phyloP scores from a whole-genome alignment of 2,797 vertebrate genomes.

The Sebastes minor region DNA sequence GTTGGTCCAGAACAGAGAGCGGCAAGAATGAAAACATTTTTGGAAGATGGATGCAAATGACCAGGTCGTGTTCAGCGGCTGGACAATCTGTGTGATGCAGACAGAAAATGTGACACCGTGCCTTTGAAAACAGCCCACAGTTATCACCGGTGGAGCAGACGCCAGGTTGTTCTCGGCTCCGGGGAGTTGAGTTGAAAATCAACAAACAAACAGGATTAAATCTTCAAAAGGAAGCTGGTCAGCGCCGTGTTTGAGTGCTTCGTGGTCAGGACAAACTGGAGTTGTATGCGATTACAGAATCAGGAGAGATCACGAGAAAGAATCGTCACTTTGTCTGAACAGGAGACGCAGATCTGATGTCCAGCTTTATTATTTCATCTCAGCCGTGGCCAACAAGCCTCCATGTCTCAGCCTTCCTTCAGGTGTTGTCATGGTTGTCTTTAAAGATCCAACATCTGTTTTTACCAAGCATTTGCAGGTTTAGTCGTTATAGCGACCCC shows the following conservation, averaged over 20 bases:
- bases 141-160: not conserved
- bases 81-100: not conserved
- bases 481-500: not conserved
- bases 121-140: slow-evolving; percentile 1
- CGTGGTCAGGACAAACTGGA: not conserved
- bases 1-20: slow-evolving; percentile 6
- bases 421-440: not conserved
- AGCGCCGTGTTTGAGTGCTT: not conserved
- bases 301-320: not conserved
- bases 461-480: not conserved
- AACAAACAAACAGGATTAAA: slow-evolving; percentile 16
- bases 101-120: not conserved
- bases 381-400: not conserved
- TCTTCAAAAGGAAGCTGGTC: slow-evolving; percentile 15
- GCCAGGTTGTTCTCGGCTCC: slow-evolving; percentile 1
- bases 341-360: slow-evolving; percentile 1
- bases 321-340: not conserved
- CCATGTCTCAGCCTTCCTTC: not conserved
- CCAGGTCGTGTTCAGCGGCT: not conserved
- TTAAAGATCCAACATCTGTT: not conserved
- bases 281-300: not conserved
- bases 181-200: slow-evolving; percentile 3
- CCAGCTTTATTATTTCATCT: not conserved
- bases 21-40: not conserved
- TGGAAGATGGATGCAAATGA: not conserved